Evolutionary conservation across 1,140 invertebrate species (phyloP).

Genomic region (Drosophila navojoa): DNA sequence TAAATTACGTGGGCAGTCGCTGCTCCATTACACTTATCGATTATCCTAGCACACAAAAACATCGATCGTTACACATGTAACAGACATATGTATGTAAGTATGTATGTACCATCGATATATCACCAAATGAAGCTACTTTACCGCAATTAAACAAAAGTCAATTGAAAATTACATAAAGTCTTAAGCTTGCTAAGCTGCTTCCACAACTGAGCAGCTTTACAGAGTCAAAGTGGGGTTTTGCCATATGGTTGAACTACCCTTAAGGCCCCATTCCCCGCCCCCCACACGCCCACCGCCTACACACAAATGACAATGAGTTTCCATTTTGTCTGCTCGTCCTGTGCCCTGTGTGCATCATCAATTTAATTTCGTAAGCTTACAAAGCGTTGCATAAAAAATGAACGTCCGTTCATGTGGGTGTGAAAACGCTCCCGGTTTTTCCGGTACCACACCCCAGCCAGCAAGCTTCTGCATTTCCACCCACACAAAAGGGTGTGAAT

Average conservation of each 20-base stretch:
- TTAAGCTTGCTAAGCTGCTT: conserved; percentile 55
- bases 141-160: conserved; percentile 77
- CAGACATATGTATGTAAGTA: no score
- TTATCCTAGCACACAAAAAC: background rate
- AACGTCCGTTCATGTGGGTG: conserved; percentile 64
- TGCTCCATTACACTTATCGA: no score
- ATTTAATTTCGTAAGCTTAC: conserved; percentile 77
- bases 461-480: conserved; percentile 43
- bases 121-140: conserved; percentile 32
- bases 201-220: conserved; percentile 22
- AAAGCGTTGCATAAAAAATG: conserved; percentile 76
- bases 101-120: conserved; percentile 9
- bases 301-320: conserved; percentile 59
- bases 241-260: conserved; percentile 48
- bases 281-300: background rate
- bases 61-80: background rate
- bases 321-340: conserved; percentile 54
- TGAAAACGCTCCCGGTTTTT: conserved; percentile 55
- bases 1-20: no score
- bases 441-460: conserved; percentile 20
- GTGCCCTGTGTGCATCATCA: conserved; percentile 65
- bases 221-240: conserved; percentile 28
- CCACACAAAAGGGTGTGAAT: conserved; percentile 73
- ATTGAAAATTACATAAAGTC: conserved; percentile 72
- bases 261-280: background rate